Evolutionary conservation across 1,140 invertebrate species (phyloP), one percentile per base, ranked within the genome.

Genomic region (Drosophila nikananu): DNA sequence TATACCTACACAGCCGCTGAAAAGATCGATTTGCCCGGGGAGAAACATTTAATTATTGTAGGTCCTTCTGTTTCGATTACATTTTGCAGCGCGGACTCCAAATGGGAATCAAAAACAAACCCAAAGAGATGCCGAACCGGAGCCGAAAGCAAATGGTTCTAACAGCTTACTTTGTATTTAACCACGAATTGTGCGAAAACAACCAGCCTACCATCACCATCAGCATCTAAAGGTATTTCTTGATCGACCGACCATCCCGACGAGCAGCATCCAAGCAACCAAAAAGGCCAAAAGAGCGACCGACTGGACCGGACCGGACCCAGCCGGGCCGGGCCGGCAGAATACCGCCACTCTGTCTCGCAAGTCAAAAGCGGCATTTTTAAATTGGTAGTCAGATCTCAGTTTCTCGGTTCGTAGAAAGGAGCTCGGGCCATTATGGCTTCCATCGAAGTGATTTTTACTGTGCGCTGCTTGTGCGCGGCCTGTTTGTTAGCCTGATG

Each of bases 401-500:
- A 83, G 84, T 89, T 87, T 90, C 86, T 87, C 78, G 86, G 84
- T 87, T 87, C 84, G 84, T 79, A 87, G 84, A 87, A 87, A 90
- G 84, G 83, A 87, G 84, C 81, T 87, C 79, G 83, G 80, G 84
- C 82, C 86, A 87, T 87, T 87, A 87, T 87, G 84, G 84, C 84
- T 87, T 87, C 84, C 84, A 90, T 87, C 84, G 84, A 87, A 87
- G 84, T 87, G 86, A 90, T 90, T 87, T 74, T 87, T 83, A 81
- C 78, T 87, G 73, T 83, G 62, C 77, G 81, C 72, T 81, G 84
- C 86, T 89, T 87, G 84, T 55, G 77, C 84, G 81, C 77, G 81
- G 84, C 61, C 86, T 90, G 84, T 87, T 89, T 87, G 84, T 87
- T 87, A 84, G 86, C 80, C 86, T 84, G 84, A 83, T 89, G 81